Evolutionary conservation across 2,888 invertebrate genomes (phyloP).

Genomic region (Nezara viridula): DNA sequence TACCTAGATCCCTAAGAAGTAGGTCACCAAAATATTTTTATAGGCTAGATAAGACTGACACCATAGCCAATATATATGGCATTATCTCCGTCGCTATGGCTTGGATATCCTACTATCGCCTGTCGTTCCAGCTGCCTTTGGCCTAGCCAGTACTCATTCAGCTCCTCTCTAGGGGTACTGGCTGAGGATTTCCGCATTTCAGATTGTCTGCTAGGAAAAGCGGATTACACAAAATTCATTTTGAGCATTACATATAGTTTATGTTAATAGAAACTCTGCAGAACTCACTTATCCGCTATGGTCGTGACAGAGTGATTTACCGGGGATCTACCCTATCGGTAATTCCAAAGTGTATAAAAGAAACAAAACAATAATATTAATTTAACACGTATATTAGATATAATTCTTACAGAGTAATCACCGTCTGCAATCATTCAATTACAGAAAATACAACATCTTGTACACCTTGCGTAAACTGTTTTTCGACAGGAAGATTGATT

Average conservation of each 20-base stretch:
- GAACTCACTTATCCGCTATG: too few relatives aligned
- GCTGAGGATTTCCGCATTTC: background rate
- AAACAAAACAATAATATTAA: too few relatives aligned
- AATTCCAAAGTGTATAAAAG: too few relatives aligned
- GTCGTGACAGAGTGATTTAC: too few relatives aligned
- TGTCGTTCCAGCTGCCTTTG: background rate
- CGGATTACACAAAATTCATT: background rate
- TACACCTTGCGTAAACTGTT: too few relatives aligned
- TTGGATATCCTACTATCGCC: background rate
- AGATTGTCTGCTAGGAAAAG: background rate
- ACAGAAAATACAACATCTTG: too few relatives aligned
- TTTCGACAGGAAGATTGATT: too few relatives aligned
- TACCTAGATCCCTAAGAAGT: background rate
- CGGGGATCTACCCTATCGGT: too few relatives aligned
- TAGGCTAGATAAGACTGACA: conserved; percentile 16
- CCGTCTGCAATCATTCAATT: too few relatives aligned
- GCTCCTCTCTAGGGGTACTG: background rate
- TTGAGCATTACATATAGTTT: background rate
- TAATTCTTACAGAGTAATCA: too few relatives aligned
- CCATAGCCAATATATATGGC: background rate
- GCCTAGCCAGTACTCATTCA: background rate
- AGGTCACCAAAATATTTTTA: conserved; percentile 22
- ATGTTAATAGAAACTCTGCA: too few relatives aligned
- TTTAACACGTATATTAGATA: too few relatives aligned
- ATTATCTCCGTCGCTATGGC: background rate